Base-by-base conservation (phyloP, 2,888 invertebrate species). In the Fabriciana adippe region DNA sequence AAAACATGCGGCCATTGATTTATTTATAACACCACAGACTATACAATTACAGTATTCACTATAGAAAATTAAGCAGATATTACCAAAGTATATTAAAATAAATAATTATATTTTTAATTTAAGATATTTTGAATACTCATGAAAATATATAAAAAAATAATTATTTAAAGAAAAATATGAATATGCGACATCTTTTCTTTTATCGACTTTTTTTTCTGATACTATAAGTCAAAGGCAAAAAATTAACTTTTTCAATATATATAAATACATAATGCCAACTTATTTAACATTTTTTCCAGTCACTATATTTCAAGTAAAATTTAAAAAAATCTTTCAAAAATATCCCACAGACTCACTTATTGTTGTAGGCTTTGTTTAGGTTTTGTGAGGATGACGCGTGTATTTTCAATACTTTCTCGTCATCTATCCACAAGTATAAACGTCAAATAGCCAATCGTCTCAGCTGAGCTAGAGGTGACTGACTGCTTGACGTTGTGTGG, bases 371-470 rank as follows among this genome's bases (percentile, higher is more conserved):
- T 69, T 69, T 70, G 72, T 72, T 68, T 74, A 56, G 68, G 73
- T 73, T 76, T 72, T 71, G 72, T 75, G 81, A 89, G 84, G 86
- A 92, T 92, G 92, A 92, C 92, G 92, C 92, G 89, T 87, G 82
- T 88, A 89, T 90, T 92, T 92, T 92, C 92, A 90, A 88, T 89
- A 90, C 83, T 87, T 89, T 90, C 89, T 90, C 87, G 89, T 90
- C 91, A 90, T 87, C 76, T 74, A 79, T 80, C 76, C 79, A 81
- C 66, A 68, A 67, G 64, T 62, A 83, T 84, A 89, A 90, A 90
- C 84, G 89, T 88, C 89, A 88, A 89, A 89, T 85, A 75, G 73
- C 75, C 76, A 78, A 79, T 80, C 78, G 74, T 78, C 79, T 80
- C 81, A 90, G 91, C 91, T 91, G 91, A 89, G 89, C 86, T 67